phyloP scores from a whole-genome alignment of 2,888 invertebrate species.

The Girardia tigrina region DNA sequence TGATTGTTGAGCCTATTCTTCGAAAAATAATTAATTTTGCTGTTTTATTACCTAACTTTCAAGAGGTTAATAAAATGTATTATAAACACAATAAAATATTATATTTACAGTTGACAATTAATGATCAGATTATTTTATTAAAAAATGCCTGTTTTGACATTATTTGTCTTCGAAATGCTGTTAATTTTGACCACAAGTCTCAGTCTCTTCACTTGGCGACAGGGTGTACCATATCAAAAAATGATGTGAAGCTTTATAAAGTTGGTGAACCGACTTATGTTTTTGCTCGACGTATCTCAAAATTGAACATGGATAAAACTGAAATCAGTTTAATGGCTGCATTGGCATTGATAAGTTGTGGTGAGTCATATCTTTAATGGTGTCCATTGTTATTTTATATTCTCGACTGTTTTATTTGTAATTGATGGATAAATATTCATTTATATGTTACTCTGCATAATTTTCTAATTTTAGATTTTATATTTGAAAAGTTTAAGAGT shows the following conservation, averaged over 20 bases:
- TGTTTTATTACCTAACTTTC: background rate
- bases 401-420: no score
- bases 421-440: no score
- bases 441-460: no score
- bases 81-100: background rate
- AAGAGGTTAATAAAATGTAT: background rate
- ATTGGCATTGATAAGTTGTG: background rate
- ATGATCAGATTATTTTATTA: conserved; percentile 20
- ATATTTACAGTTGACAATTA: background rate
- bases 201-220: background rate
- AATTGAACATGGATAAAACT: background rate
- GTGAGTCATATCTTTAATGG: no score
- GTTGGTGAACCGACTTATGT: conserved; percentile 2
- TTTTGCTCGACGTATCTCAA: background rate
- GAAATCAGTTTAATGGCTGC: conserved; percentile 11
- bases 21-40: conserved; percentile 3
- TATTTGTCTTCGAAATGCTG: background rate
- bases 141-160: conserved; percentile 5
- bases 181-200: background rate
- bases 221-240: background rate
- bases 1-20: background rate
- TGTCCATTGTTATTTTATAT: no score
- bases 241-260: background rate
- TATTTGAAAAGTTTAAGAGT: no score
- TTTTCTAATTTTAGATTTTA: no score